Conservation (phyloP, 2,888 invertebrate genomes). For the Pollenia amentaria region DNA sequence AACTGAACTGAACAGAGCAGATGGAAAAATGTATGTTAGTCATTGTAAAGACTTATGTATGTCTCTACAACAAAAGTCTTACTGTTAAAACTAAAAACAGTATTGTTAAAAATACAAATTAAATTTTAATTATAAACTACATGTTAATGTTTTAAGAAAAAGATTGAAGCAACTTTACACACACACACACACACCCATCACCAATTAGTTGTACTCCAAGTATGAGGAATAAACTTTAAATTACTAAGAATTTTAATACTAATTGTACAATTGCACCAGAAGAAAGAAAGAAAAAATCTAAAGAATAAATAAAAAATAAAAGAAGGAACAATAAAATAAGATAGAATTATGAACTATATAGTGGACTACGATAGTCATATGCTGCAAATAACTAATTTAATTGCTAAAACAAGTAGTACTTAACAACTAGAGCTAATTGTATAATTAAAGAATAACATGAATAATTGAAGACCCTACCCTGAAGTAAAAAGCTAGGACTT, state of each 20-base stretch:
- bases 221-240: slow-evolving; percentile 39
- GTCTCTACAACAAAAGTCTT: neutral
- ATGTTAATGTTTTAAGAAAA: slow-evolving; percentile 57
- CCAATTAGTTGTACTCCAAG: neutral
- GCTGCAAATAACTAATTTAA: neutral
- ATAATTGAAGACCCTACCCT: slow-evolving; percentile 10
- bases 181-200: neutral
- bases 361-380: neutral
- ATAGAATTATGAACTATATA: neutral
- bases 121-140: slow-evolving; percentile 68
- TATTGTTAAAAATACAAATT: slow-evolving; percentile 59
- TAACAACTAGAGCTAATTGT: slow-evolving; percentile 1
- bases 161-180: neutral
- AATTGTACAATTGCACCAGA: slow-evolving; percentile 36
- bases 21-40: slow-evolving; percentile 12
- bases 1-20: neutral
- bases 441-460: slow-evolving; percentile 19
- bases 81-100: slow-evolving; percentile 23
- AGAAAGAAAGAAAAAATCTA: neutral
- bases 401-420: neutral
- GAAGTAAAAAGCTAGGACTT: neutral
- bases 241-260: slow-evolving; percentile 35
- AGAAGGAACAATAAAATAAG: slow-evolving; percentile 8
- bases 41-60: slow-evolving; percentile 1
- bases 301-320: slow-evolving; percentile 2